Base-by-base conservation (phyloP, 2,113 vertebrate genomes). In the Phainopepla nitens region DNA sequence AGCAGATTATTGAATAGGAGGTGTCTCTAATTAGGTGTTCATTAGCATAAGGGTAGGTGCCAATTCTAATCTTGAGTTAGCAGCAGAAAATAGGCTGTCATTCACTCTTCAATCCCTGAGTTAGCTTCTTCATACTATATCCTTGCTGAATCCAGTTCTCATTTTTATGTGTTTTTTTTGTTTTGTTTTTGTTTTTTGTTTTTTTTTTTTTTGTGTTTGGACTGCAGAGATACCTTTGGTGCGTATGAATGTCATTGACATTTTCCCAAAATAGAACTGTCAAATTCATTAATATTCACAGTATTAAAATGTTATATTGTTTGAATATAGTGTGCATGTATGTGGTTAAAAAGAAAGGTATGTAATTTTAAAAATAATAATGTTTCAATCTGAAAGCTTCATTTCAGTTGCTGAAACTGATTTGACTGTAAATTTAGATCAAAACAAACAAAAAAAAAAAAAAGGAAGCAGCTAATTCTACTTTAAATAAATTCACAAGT, bases 21-120 rank as follows among this genome's bases (percentile, higher is more conserved):
- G 95, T 98, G 97, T 98, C 97, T 98, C 96, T 98, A 98, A 98
- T 98, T 98, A 98, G 97, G 83, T 97, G 95, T 97, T 98, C 97
- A 98, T 98, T 98, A 97, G 97, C 98, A 96, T 97, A 96, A 93
- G 87, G 95, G 96, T 98, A 98, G 96, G 96, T 98, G 93, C 93
- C 97, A 97, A 91, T 87, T 93, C 95, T 97, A 97, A 97, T 97
- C 94, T 93, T 95, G 95, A 97, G 87, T 77, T 90, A 91, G 87
- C 79, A 82, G 85, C 57, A 91, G 93, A 94, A 95, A 97, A 97
- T 89, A 69, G 33, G 56, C 94, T 97, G 97, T 97, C 97, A 97
- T 95, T 97, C 94, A 97, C 49, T 77, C 77, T 44, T 69, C 27
- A 57, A 6, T 91, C 87, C 89, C 72, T 83, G 50, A 84, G 70